A percentile compares a stretch with the other conserved stretches of the same genome.
Evolutionary conservation across 2,797 vertebrate genomes (phyloP).

Genomic region (Hafferia zeledoni): DNA sequence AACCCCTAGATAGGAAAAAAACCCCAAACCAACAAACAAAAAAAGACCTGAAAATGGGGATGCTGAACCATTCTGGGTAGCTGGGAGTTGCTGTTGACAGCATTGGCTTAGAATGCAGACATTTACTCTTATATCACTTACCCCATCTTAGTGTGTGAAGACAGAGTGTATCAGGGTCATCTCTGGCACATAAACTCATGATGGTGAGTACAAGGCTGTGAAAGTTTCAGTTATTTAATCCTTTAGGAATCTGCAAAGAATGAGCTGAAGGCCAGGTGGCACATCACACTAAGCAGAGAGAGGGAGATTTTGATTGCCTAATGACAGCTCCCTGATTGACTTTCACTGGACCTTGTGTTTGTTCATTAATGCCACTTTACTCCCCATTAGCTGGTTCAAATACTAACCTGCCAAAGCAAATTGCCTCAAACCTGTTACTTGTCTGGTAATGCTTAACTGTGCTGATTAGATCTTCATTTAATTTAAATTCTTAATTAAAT

Average conservation of each 20-base stretch:
- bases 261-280: neutral
- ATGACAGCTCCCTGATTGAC: neutral
- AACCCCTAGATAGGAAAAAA: neutral
- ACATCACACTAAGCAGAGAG: neutral
- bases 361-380: neutral
- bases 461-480: neutral
- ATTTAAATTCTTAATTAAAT: conserved; percentile 19
- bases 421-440: neutral
- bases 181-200: neutral
- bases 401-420: neutral
- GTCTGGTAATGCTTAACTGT: neutral
- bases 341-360: neutral
- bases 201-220: neutral
- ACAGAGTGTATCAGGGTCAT: neutral
- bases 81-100: neutral
- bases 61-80: neutral
- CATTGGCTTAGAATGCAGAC: neutral
- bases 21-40: neutral
- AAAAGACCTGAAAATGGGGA: neutral
- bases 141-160: accelerated
- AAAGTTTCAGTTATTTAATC: neutral
- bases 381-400: neutral
- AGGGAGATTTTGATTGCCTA: neutral
- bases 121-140: neutral
- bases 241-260: neutral